Percentiles rank a stretch among this genome's conserved stretches.
Conservation (phyloP, 2,113 vertebrate species). For the Crocuta crocuta region DNA sequence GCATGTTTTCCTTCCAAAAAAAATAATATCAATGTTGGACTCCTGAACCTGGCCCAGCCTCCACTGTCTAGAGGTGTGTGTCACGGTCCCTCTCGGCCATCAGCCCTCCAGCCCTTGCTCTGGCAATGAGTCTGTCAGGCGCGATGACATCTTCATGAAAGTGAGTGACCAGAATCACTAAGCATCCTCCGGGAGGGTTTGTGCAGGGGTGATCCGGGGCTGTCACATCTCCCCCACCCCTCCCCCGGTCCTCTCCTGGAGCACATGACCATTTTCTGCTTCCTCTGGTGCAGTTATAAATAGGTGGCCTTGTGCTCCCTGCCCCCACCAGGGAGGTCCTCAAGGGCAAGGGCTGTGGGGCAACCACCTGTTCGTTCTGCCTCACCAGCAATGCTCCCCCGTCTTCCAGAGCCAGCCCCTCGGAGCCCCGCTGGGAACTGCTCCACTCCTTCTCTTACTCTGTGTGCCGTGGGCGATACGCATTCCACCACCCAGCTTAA, state of each 20-base stretch:
- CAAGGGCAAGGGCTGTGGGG: background rate
- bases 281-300: background rate
- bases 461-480: background rate
- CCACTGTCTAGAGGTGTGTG: background rate
- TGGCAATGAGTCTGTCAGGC: background rate
- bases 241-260: no score
- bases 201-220: background rate
- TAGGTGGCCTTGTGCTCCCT: background rate
- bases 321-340: background rate
- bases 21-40: background rate
- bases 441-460: background rate
- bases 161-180: background rate
- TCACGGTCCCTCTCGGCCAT: fast-evolving
- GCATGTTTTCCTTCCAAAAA: background rate
- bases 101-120: background rate
- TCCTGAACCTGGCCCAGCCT: background rate
- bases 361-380: no score
- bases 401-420: background rate
- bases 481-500: background rate
- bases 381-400: background rate
- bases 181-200: background rate
- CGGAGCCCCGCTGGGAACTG: background rate
- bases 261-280: background rate
- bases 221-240: background rate
- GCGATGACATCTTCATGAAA: background rate